Evolutionary conservation across 2,888 invertebrate genomes (phyloP).

Genomic region (Eurytoma californica): DNA sequence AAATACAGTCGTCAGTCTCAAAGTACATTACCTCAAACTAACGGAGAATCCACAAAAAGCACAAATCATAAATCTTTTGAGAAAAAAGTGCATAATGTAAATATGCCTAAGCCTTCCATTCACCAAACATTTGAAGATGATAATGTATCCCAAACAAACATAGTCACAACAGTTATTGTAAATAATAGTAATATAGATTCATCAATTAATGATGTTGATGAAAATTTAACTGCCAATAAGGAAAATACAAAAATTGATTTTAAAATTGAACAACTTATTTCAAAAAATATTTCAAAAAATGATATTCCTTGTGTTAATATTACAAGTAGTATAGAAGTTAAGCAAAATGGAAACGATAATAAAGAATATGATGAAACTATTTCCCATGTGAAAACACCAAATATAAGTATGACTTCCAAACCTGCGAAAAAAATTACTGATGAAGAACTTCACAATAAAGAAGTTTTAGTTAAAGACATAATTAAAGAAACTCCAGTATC

Average conservation of each 20-base stretch:
- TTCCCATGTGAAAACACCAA: constrained; percentile 41
- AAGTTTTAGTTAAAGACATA: too few relatives aligned
- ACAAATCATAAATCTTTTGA: constrained; percentile 62
- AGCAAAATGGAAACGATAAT: constrained; percentile 65
- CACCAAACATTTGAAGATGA: constrained; percentile 63
- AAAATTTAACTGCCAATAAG: constrained; percentile 57
- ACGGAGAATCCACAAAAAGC: constrained; percentile 60
- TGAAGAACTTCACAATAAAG: constrained; percentile 54
- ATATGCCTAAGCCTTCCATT: constrained; percentile 60
- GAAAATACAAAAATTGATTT: constrained; percentile 63
- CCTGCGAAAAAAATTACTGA: constrained; percentile 57
- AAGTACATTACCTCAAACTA: constrained; percentile 74
- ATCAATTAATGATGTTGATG: constrained; percentile 58
- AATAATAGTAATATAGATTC: constrained; percentile 66
- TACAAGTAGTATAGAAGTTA: constrained; percentile 67
- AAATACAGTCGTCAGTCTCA: constrained; percentile 69
- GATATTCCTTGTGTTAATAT: constrained; percentile 65
- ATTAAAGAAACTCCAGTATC: background rate
- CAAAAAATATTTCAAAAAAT: constrained; percentile 63
- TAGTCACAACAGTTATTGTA: constrained; percentile 65
- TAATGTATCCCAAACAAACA: constrained; percentile 64
- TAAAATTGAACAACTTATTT: constrained; percentile 66
- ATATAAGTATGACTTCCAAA: constrained; percentile 56
- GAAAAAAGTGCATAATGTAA: constrained; percentile 62
- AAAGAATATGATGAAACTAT: constrained; percentile 59